phyloP scores from a whole-genome alignment of 1,140 invertebrate genomes.

The Drosophila tropicalis region DNA sequence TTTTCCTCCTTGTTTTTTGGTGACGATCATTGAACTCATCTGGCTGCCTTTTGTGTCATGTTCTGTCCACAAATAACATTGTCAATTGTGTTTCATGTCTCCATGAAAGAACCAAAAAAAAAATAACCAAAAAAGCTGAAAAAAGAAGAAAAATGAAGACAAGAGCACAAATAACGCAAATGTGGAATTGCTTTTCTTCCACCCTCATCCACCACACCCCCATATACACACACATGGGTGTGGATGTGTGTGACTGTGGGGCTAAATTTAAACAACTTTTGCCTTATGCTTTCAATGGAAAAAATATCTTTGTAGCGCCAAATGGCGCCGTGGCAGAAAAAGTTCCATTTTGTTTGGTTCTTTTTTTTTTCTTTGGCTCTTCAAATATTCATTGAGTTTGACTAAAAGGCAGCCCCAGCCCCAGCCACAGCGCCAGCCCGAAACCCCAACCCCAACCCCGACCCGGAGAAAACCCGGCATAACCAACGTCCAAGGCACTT shows the following conservation, averaged over 20 bases:
- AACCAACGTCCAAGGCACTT: slow-evolving; percentile 13
- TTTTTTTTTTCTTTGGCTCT: slow-evolving; percentile 46
- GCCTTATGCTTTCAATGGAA: slow-evolving; percentile 76
- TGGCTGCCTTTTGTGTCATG: slow-evolving; percentile 37
- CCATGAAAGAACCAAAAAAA: slow-evolving; percentile 34
- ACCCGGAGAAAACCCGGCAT: neutral
- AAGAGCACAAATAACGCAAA: slow-evolving; percentile 49
- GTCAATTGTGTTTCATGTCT: slow-evolving; percentile 44
- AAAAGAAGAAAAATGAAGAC: slow-evolving; percentile 29
- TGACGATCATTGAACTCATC: slow-evolving; percentile 61
- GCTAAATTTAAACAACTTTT: slow-evolving; percentile 78
- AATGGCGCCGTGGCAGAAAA: slow-evolving; percentile 75
- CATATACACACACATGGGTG: slow-evolving; percentile 40
- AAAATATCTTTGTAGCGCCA: slow-evolving; percentile 78
- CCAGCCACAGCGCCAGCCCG: slow-evolving; percentile 24
- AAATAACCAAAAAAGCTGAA: neutral
- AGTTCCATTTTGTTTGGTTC: slow-evolving; percentile 57
- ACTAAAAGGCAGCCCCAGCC: slow-evolving; percentile 62
- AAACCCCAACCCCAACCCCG: neutral
- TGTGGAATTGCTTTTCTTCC: slow-evolving; percentile 38
- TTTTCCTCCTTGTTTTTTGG: neutral
- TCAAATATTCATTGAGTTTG: slow-evolving; percentile 81
- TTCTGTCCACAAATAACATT: slow-evolving; percentile 37
- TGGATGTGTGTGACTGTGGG: slow-evolving; percentile 63
- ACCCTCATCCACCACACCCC: slow-evolving; percentile 1